phyloP scores from a whole-genome alignment of 2,797 vertebrate species.

The Semaprochilodus insignis region DNA sequence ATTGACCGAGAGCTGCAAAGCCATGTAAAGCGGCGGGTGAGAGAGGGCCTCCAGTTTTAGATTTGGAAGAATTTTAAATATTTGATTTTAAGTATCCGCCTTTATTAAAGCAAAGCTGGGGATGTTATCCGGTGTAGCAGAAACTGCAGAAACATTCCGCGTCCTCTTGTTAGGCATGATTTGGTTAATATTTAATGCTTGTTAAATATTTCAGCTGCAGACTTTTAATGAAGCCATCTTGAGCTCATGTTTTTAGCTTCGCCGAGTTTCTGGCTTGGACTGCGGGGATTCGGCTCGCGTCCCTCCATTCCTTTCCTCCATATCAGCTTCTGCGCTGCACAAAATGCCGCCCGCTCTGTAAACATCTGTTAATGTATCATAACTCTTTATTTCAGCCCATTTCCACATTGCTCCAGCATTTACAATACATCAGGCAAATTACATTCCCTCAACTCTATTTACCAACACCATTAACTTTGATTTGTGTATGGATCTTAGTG shows the following conservation, averaged over 20 bases:
- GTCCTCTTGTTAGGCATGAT: conserved; percentile 66
- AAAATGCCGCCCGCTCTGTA: conserved; percentile 5
- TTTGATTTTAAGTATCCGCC: conserved; percentile 22
- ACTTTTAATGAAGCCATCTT: conserved; percentile 65
- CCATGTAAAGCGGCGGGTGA: conserved; percentile 16
- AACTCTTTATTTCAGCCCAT: conserved; percentile 37
- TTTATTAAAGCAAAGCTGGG: conserved; percentile 20
- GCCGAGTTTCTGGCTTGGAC: conserved; percentile 56
- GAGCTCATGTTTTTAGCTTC: conserved; percentile 57
- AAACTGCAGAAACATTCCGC: conserved; percentile 57
- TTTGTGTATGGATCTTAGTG: conserved; percentile 35
- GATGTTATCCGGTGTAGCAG: conserved; percentile 44
- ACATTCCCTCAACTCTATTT: conserved; percentile 27
- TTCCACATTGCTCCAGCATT: conserved; percentile 35
- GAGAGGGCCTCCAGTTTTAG: conserved; percentile 4
- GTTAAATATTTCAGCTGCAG: conserved; percentile 54
- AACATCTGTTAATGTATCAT: conserved; percentile 40
- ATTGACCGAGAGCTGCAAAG: conserved; percentile 6
- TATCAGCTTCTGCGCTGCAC: conserved; percentile 22
- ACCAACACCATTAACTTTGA: conserved; percentile 41
- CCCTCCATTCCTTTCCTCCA: conserved; percentile 60
- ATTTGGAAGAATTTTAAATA: conserved; percentile 28
- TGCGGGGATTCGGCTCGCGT: conserved; percentile 19
- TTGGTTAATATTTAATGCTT: conserved; percentile 69
- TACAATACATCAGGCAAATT: conserved; percentile 51